Base-by-base conservation (phyloP, 2,888 invertebrate species). In the Cacoxenus indagator region DNA sequence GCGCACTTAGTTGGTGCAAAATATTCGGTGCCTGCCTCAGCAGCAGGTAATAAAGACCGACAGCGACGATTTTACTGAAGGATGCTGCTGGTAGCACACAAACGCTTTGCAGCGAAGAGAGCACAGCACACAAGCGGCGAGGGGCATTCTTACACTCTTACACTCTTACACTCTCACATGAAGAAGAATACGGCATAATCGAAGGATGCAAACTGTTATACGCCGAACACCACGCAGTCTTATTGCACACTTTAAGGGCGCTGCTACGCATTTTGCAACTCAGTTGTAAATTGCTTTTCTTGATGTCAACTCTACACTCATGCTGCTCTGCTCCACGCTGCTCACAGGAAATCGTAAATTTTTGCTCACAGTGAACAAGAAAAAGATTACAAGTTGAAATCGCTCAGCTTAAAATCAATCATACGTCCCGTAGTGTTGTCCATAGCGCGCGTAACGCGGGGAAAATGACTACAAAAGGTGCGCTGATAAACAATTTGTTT, bases 181-280 rank as follows among this genome's bases (percentile, higher is more conserved):
- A 57, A 57, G n/a, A 43, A 57, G 17, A 59, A 19, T 31, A 59
- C 31, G 17, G 31, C n/a, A 31, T 31, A 27, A 31, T 31, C 26
- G 59, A 19, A 24, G 6, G 59, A 24, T 9, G 71, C 68, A 57
- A 75, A 77, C 76, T 78, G 77, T 76, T 73, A 76, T 77, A 59
- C 65, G 45, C 59, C 37, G 68, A 55, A 61, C 31, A 17, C 19
- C 31, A 61, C n/a, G n/a, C 43, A 24, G 11, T 62, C 43, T 29
- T 74, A 71, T 75, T 82, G 81, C 78, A 80, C 81, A 81, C 81
- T 81, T 77, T 70, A 67, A 73, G 75, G 75, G 73, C 65, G 51
- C 24, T 43, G 45, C 24, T 45, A 45, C 43, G 14, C 37, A 31
- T 59, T 31, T 19, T 14, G n/a, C 6, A 31, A 31, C 8, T 37